phyloP scores from a whole-genome alignment of 92 coral and sea anemone genomes.

The Montipora capitata region DNA sequence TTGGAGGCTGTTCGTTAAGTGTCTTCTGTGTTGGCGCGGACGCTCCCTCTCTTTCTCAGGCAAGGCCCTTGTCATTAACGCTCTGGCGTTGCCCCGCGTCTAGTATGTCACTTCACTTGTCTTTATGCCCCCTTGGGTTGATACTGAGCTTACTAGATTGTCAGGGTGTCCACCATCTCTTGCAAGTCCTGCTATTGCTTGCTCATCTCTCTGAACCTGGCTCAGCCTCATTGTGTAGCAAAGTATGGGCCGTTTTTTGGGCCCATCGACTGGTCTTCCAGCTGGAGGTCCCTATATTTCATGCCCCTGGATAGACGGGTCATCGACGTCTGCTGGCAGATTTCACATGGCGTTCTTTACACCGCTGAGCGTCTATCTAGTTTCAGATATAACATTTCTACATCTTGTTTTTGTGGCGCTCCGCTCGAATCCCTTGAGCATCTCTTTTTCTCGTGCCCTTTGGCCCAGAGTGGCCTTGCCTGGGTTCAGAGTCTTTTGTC shows the following conservation, averaged over 20 bases:
- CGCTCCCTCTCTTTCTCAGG: constrained; percentile 1
- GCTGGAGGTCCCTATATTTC: constrained; percentile 36
- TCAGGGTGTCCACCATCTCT: not conserved
- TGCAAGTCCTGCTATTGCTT: not conserved
- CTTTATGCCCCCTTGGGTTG: not conserved
- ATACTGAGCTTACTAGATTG: not conserved
- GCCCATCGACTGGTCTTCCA: constrained; percentile 25
- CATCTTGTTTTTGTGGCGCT: constrained; percentile 15
- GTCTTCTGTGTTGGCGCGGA: constrained; percentile 1
- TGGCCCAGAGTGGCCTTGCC: constrained; percentile 21
- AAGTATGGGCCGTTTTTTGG: constrained; percentile 29
- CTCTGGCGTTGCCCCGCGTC: not conserved
- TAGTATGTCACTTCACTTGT: not conserved
- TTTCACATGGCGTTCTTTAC: constrained; percentile 6
- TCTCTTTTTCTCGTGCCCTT: constrained; percentile 40
- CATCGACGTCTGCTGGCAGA: constrained; percentile 30
- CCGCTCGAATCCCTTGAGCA: constrained; percentile 17
- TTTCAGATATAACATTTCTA: not conserved
- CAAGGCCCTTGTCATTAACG: not conserved
- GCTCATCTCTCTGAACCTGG: not conserved
- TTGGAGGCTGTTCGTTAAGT: constrained; percentile 1
- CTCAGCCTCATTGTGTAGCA: constrained; percentile 35
- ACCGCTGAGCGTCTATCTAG: constrained; percentile 2
- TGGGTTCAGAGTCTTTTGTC: constrained; percentile 21
- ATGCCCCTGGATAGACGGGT: constrained; percentile 19